phyloP scores from a whole-genome alignment of 2,888 invertebrate species.

The Cheilosia urbana region DNA sequence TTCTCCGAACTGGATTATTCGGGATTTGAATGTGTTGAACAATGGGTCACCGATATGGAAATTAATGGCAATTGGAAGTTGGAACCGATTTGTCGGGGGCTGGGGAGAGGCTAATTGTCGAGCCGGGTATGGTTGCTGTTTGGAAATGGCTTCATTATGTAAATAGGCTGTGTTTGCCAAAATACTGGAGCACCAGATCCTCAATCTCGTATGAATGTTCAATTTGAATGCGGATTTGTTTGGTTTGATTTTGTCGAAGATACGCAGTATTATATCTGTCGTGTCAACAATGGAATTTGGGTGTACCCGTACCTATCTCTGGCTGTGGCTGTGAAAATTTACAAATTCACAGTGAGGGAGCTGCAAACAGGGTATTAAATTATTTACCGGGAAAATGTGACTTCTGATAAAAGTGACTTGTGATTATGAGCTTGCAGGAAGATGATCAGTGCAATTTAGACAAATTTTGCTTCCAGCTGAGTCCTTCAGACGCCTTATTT shows the following conservation, averaged over 20 bases:
- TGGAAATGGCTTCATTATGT: constrained; percentile 69
- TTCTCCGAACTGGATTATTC: constrained; percentile 58
- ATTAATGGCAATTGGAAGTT: constrained; percentile 60
- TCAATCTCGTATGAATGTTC: constrained; percentile 37
- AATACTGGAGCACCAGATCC: constrained; percentile 1
- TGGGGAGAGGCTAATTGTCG: constrained; percentile 61
- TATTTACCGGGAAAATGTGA: no score
- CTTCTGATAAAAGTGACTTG: no score
- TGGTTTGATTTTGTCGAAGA: constrained; percentile 31
- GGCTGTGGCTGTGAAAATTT: neutral
- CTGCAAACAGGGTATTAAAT: no score
- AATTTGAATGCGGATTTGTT: constrained; percentile 47
- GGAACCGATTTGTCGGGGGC: constrained; percentile 46
- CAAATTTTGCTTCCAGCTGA: no score
- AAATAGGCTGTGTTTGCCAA: constrained; percentile 56
- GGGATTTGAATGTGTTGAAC: constrained; percentile 65
- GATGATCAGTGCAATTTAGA: no score
- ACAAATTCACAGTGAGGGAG: neutral
- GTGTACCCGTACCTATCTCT: neutral
- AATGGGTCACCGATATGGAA: constrained; percentile 71
- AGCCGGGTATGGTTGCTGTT: constrained; percentile 52
- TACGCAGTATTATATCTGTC: neutral
- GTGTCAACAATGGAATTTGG: constrained; percentile 25
- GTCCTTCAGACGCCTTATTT: no score
- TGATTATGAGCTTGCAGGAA: no score